Evolutionary conservation across 2,797 vertebrate genomes (phyloP).

Genomic region (Syndactyla subalaris): DNA sequence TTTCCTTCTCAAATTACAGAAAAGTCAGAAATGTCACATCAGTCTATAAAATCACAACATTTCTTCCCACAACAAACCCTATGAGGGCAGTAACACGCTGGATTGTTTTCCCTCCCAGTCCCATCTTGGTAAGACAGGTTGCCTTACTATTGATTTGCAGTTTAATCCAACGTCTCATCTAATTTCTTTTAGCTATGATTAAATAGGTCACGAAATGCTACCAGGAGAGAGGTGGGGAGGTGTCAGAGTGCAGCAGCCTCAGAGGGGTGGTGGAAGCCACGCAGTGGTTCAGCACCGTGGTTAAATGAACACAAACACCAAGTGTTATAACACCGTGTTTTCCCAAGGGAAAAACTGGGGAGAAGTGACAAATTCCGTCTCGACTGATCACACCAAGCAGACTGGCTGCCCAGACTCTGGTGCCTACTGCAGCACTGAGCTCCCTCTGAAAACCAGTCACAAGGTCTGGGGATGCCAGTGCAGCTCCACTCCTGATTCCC

Average conservation of each 20-base stretch:
- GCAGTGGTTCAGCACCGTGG: accelerated
- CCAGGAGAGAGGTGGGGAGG: not conserved
- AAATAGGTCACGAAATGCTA: not conserved
- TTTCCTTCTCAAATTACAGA: not conserved
- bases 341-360: not conserved
- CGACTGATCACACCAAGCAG: not conserved
- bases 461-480: not conserved
- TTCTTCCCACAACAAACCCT: not conserved
- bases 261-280: accelerated
- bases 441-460: accelerated
- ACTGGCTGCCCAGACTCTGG: not conserved
- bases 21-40: not conserved
- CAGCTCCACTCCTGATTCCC: accelerated
- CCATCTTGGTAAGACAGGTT: accelerated
- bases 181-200: not conserved
- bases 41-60: not conserved
- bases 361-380: not conserved
- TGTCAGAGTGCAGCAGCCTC: not conserved
- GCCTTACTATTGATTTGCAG: not conserved
- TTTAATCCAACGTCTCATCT: not conserved
- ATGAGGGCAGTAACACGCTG: accelerated
- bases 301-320: not conserved
- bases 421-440: accelerated
- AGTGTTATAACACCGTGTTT: accelerated
- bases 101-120: not conserved